Base-by-base conservation (phyloP, 2,113 vertebrate species). In the Pterocles burchelli region DNA sequence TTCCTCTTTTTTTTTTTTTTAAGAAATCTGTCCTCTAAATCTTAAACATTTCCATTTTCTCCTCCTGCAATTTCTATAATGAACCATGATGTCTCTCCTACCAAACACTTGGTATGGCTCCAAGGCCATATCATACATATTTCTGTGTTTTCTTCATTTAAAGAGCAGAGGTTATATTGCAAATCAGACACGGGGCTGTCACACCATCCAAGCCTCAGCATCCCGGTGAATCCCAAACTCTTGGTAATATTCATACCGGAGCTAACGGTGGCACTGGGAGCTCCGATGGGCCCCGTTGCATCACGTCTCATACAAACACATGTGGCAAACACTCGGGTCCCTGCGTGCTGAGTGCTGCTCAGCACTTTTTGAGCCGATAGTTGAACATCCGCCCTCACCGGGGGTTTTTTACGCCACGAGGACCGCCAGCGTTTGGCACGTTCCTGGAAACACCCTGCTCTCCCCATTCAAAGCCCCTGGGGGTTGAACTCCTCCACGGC, bases 361-460 rank as follows among this genome's bases (percentile, higher is more conserved):
- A 57, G 46, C 38, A 1, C 3, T 34, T 54, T 51, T 14, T 25
- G 82, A 62, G 54, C 3, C 0, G 3, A 7, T 2, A 41, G 41
- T 19, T 43, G 72, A 38, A 38, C 4, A 5, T 3, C 19, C 3
- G 5, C 36, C 59, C 78, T 74, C 21, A 4, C 48, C 18, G 0
- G 0, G 70, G 20, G 48, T 17, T 67, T 54, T 75, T 75, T 55
- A 29, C 0, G 2, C 81, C 78, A 12, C 19, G 7, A 76, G 91
- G 52, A 57, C 2, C 1, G 3, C 34, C 1, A 7, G 48, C 1
- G 2, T 31, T 52, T 6, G 81, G 93, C 89, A 48, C 48, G 49
- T 94, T 97, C 94, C 96, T 94, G 96, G 95, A 88, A 95, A 95
- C 84, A 80, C 62, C 94, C 90, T 4, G 1, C 46, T 61, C 33